These are phyloP conservation scores for Trematomus bernacchii DNA, from an alignment of 2,797 vertebrate genomes.

Conservation along the genomic window DNA sequence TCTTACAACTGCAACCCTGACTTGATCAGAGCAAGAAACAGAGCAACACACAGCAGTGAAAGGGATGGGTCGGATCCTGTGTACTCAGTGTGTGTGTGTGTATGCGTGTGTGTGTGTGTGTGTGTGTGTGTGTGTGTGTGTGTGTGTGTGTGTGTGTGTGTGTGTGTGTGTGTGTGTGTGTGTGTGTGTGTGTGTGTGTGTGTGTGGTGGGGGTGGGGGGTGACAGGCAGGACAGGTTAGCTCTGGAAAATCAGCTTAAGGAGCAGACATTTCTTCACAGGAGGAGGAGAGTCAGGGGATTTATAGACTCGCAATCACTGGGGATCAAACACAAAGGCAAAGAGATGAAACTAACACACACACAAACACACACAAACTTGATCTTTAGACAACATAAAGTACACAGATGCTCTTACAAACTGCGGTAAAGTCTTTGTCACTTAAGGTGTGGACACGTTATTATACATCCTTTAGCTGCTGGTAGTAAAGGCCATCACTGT, in stretches of 20 bases:
- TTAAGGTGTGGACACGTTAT: not conserved
- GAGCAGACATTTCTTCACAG: constrained; percentile 37
- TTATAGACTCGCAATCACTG: constrained; percentile 37
- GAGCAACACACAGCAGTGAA: constrained; percentile 1
- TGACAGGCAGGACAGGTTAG: constrained; percentile 41
- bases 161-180: not conserved
- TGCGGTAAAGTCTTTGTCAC: constrained; percentile 3
- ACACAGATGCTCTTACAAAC: not conserved
- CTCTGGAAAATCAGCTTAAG: constrained; percentile 61
- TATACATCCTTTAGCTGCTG: constrained; percentile 5
- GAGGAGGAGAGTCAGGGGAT: constrained; percentile 45
- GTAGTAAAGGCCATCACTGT: constrained; percentile 7
- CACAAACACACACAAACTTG: constrained; percentile 4
- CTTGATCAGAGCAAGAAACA: constrained; percentile 15
- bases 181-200: not conserved
- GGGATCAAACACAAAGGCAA: constrained; percentile 46
- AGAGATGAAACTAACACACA: constrained; percentile 19
- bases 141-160: constrained; percentile 7
- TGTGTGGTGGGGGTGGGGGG: not conserved
- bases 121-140: constrained; percentile 7
- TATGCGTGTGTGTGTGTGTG: not conserved
- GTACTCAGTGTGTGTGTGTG: constrained; percentile 18
- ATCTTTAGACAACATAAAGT: not conserved
- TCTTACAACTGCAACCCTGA: constrained; percentile 15
- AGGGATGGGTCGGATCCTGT: constrained; percentile 38